These are phyloP conservation scores for Amphipoea oculea DNA, from an alignment of 2,888 invertebrate genomes.

Conservation along the genomic window DNA sequence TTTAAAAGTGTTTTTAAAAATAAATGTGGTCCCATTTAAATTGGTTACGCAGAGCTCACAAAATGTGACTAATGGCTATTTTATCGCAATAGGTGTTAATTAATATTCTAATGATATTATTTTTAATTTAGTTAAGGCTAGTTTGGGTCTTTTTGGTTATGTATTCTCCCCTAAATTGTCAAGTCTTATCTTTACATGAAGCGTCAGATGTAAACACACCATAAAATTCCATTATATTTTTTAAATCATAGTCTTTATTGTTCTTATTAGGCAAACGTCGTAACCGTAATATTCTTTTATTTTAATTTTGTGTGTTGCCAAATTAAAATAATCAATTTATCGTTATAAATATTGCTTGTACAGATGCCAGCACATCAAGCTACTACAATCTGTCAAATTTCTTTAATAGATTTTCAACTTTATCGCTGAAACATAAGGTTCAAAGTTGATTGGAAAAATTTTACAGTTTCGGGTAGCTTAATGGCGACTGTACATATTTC, in stretches of 20 bases:
- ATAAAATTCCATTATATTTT: constrained; percentile 31
- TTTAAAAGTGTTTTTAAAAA: constrained; percentile 64
- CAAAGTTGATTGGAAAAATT: no score
- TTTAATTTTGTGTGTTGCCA: neutral
- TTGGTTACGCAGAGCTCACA: constrained; percentile 45
- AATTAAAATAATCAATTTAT: neutral
- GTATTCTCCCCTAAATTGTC: constrained; percentile 25
- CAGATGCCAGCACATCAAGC: no score
- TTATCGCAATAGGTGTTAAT: constrained; percentile 64
- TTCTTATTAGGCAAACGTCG: neutral
- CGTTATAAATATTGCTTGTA: neutral
- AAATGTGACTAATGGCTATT: constrained; percentile 62
- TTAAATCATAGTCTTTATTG: constrained; percentile 13
- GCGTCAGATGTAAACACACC: constrained; percentile 37
- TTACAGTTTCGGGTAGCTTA: no score
- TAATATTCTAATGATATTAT: constrained; percentile 58
- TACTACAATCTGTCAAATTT: no score
- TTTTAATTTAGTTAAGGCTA: constrained; percentile 28
- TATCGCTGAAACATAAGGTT: no score
- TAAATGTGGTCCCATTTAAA: constrained; percentile 62
- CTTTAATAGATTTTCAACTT: no score
- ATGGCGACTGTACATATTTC: neutral
- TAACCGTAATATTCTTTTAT: neutral
- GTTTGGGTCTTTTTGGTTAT: constrained; percentile 21
- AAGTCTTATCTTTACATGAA: constrained; percentile 45